Conservation (phyloP, 2,113 vertebrate species). For the Morone saxatilis region DNA sequence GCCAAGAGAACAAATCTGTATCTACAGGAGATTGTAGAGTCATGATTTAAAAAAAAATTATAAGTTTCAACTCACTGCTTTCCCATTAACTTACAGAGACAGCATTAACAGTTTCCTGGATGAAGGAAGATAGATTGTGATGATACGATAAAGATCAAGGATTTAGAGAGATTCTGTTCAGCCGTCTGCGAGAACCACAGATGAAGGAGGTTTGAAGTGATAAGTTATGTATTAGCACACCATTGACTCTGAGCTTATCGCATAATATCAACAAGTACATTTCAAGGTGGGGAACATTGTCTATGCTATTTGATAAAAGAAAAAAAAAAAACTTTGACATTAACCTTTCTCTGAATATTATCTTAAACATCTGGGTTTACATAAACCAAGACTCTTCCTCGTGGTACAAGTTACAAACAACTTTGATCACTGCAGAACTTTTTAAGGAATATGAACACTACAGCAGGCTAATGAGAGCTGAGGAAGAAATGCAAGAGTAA, state of each 20-base stretch:
- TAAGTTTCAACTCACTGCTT: not conserved
- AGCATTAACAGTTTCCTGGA: not conserved
- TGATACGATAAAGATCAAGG: not conserved
- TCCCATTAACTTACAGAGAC: not conserved
- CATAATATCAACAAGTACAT: not conserved
- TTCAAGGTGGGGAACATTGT: not conserved
- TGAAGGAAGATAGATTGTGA: not conserved
- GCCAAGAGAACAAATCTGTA: not conserved
- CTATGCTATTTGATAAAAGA: not conserved
- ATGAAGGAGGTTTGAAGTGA: conserved; percentile 1
- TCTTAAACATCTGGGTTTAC: not conserved
- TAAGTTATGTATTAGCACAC: not conserved
- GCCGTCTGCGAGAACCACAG: not conserved
- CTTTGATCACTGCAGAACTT: not conserved
- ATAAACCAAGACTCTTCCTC: not conserved
- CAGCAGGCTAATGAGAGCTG: not conserved
- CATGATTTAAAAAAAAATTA: not conserved
- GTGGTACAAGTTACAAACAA: not conserved
- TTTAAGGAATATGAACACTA: not conserved
- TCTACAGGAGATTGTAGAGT: not conserved
- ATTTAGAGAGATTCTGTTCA: not conserved
- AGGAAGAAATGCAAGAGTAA: no score
- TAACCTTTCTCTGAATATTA: not conserved
- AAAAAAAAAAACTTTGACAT: not conserved
- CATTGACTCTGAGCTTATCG: not conserved